phyloP scores from a whole-genome alignment of 2,113 vertebrate species.

The Bagarius yarrelli region DNA sequence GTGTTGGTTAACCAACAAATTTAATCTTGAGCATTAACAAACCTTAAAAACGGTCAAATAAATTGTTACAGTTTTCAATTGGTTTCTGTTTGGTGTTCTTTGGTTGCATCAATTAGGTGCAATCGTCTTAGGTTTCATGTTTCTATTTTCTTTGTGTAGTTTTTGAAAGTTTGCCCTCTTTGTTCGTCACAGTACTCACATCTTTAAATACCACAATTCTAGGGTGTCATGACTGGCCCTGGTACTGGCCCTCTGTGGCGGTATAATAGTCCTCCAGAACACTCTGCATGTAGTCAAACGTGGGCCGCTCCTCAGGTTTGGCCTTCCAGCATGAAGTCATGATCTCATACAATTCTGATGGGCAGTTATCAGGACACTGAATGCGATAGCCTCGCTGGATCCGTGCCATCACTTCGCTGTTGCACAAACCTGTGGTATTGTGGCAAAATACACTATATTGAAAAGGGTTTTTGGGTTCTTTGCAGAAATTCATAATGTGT shows the following conservation, averaged over 20 bases:
- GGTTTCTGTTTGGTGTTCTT: not conserved
- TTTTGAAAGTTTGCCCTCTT: not conserved
- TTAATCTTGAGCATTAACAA: not conserved
- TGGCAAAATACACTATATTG: not conserved
- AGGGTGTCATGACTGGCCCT: slow-evolving; percentile 76
- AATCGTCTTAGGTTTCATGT: not conserved
- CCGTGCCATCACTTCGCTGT: slow-evolving; percentile 70
- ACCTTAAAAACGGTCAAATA: not conserved
- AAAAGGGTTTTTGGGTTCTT: not conserved
- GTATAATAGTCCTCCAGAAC: slow-evolving; percentile 91
- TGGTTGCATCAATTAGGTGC: not conserved
- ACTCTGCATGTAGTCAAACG: slow-evolving; percentile 90
- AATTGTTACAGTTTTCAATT: no score
- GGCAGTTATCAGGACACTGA: slow-evolving; percentile 78
- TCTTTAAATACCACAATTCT: not conserved
- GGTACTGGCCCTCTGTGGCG: slow-evolving; percentile 89
- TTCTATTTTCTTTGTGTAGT: not conserved
- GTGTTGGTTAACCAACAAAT: not conserved
- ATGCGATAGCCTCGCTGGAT: slow-evolving; percentile 85
- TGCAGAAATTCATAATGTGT: no score
- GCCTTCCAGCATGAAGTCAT: slow-evolving; percentile 87
- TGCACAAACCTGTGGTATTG: slow-evolving; percentile 66
- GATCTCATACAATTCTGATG: slow-evolving; percentile 78
- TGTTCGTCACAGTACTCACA: no score
- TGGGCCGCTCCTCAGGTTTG: slow-evolving; percentile 85